These are phyloP conservation scores for Brachionus paranguensis DNA, from an alignment of 1,140 invertebrate genomes.

Conservation along the genomic window DNA sequence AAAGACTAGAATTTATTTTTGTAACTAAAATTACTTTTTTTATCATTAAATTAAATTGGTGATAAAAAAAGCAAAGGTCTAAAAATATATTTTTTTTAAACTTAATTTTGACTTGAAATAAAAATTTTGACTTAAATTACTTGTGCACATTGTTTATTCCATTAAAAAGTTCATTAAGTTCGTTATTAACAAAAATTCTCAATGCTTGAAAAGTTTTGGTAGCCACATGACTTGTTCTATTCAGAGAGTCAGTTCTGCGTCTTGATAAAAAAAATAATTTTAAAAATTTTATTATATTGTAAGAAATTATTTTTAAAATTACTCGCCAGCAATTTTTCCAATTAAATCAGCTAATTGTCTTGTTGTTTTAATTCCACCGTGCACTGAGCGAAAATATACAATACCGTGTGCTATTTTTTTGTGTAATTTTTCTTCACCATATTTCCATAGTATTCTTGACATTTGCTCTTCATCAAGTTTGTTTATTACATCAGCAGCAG, in stretches of 20 bases:
- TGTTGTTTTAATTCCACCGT: conserved; percentile 73
- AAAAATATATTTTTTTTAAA: no score
- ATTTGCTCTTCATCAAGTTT: conserved; percentile 71
- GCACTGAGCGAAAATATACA: conserved; percentile 72
- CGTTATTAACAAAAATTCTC: conserved; percentile 91
- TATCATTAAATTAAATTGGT: no score
- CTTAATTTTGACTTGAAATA: no score
- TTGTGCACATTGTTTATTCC: conserved; percentile 70
- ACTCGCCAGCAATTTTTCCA: conserved; percentile 60
- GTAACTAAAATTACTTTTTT: no score
- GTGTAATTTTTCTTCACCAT: conserved; percentile 82
- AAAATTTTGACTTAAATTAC: conserved; percentile 51
- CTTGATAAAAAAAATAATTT: neutral
- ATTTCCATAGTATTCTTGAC: conserved; percentile 72
- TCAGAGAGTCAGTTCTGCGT: conserved; percentile 63
- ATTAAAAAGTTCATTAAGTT: conserved; percentile 89
- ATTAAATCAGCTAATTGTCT: conserved; percentile 74
- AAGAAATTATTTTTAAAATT: conserved; percentile 27
- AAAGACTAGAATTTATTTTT: no score
- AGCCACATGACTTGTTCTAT: conserved; percentile 70
- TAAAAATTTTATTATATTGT: conserved; percentile 1
- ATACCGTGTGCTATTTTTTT: conserved; percentile 79
- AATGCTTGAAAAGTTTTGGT: conserved; percentile 90
- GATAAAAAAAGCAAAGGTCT: no score
- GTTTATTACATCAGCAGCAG: conserved; percentile 77